phyloP scores from a whole-genome alignment of 2,113 vertebrate genomes.

The Mesembrinibis cayennensis region DNA sequence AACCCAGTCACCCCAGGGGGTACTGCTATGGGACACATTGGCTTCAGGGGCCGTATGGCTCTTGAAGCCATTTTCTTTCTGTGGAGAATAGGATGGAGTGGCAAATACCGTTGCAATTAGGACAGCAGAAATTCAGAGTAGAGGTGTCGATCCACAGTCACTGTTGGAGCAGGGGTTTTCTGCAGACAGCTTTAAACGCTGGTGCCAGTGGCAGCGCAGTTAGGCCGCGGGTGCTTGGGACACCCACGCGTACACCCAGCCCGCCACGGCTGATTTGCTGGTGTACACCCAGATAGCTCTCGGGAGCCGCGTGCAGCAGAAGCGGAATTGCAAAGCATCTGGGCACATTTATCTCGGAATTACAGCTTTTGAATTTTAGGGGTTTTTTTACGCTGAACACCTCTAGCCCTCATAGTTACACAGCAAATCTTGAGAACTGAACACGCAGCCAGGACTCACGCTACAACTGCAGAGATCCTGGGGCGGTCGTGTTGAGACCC shows the following conservation, averaged over 20 bases:
- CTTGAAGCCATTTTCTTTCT: neutral
- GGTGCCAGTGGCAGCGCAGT: neutral
- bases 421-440: neutral
- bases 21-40: neutral
- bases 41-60: neutral
- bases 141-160: accelerated
- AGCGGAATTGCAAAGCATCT: neutral
- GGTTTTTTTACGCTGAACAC: neutral
- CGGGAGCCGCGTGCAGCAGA: neutral
- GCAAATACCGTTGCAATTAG: neutral
- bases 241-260: neutral
- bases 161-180: neutral
- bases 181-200: too few species aligned
- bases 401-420: neutral
- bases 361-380: neutral
- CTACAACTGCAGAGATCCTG: neutral
- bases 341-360: neutral
- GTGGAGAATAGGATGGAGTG: neutral
- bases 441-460: accelerated
- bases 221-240: neutral
- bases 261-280: neutral
- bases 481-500: accelerated
- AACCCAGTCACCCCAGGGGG: neutral
- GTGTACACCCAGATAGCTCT: accelerated
- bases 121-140: neutral